Evolutionary conservation across 2,888 invertebrate species (phyloP), one percentile per base, ranked within the genome.

Genomic region (Yponomeuta cagnagella): DNA sequence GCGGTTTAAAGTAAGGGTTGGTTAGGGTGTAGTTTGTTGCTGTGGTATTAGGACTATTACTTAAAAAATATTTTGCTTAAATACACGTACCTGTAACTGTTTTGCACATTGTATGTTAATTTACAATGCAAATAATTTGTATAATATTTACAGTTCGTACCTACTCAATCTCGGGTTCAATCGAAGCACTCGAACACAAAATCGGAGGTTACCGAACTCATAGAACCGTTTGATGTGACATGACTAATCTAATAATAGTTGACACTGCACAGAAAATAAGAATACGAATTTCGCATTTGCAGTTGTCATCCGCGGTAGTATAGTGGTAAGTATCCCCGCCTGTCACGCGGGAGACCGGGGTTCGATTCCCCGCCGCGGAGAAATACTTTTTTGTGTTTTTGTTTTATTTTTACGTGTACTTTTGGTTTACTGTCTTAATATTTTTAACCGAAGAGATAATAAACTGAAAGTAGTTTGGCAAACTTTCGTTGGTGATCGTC

Each of bases 301-400:
- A n/a, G 9, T 37, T 43, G 37, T 30, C 2, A 43, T 70, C 70
- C 37, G 30, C 90, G 91, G 91, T 92, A 92, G 92, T 92, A 92
- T 92, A 92, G 91, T 92, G 92, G 92, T 92, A 74, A 92, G 92
- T 92, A 92, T 92, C 91, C 91, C 92, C 91, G 92, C 92, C 92
- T 93, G 91, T 92, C 92, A 92, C 92, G 91, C 92, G 92, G 91
- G 92, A 93, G 92, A 92, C 92, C 91, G 90, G 92, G 92, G 92
- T 93, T 72, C 72, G 72, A 72, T 70, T 71, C 74, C 74, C 74
- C 74, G 74, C 74, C 74, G 70, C 23, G 73, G 73, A 72, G 74
- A 73, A 73, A 23, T 37, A 33, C 10, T 72, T 73, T 73, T 72
- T 30, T 23, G 30, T 64, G 4, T 33, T 65, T 65, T 12, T 12